Evolutionary conservation across 2,113 vertebrate genomes (phyloP).

Genomic region (Ptilonorhynchus violaceus): DNA sequence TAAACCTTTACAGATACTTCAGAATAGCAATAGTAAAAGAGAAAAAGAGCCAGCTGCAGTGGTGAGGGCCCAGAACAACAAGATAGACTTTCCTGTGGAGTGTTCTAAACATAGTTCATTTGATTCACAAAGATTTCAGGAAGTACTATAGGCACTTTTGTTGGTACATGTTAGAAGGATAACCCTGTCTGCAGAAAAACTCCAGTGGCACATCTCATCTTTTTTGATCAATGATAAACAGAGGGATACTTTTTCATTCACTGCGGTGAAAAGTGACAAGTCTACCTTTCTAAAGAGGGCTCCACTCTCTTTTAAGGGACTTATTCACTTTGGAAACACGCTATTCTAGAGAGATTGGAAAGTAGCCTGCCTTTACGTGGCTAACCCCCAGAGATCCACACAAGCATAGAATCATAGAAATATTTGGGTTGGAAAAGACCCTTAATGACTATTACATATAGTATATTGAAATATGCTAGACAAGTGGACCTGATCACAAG

Average conservation of each 20-base stretch:
- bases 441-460: not conserved
- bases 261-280: not conserved
- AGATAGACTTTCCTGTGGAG: not conserved
- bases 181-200: not conserved
- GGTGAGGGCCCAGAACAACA: not conserved
- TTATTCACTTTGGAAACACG: not conserved
- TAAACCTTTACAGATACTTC: constrained; percentile 78
- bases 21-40: constrained; percentile 39
- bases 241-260: not conserved
- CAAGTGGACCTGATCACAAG: not conserved
- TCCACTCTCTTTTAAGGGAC: not conserved
- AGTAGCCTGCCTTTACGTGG: not conserved
- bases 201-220: not conserved
- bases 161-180: not conserved
- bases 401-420: not conserved
- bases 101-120: not conserved
- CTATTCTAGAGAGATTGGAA: not conserved
- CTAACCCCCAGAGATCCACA: not conserved
- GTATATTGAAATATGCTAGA: not conserved
- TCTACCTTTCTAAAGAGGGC: not conserved
- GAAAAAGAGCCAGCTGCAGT: not conserved
- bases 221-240: not conserved
- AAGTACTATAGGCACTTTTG: not conserved
- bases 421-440: not conserved
- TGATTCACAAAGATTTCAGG: not conserved